Conservation (phyloP, 2,113 vertebrate species). For the Rhinolophus ferrumequinum region DNA sequence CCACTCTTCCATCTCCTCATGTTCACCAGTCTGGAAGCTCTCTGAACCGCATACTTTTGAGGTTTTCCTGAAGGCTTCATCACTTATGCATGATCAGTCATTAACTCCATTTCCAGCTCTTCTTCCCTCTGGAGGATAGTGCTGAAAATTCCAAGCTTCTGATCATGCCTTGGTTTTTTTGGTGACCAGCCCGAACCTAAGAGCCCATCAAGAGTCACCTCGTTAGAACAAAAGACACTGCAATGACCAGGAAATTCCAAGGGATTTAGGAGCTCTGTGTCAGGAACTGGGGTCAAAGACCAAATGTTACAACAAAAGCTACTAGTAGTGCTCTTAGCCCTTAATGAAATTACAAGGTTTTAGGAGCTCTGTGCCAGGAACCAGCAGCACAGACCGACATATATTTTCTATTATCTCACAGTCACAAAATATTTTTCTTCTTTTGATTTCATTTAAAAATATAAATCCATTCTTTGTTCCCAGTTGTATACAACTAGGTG, state of each 20-base stretch:
- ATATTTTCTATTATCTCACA: neutral
- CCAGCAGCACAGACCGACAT: neutral
- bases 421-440: neutral
- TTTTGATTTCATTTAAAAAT: constrained; percentile 1
- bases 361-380: neutral
- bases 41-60: neutral
- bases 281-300: neutral
- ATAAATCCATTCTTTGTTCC: neutral
- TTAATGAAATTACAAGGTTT: neutral
- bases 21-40: neutral
- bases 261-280: neutral
- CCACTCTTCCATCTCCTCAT: neutral
- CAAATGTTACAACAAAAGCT: neutral
- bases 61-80: neutral
- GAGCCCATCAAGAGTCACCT: neutral
- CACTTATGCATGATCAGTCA: neutral
- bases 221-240: neutral
- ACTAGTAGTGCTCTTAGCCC: neutral
- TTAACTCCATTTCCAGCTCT: neutral
- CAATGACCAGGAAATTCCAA: neutral
- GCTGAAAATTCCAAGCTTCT: neutral
- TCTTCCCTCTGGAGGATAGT: neutral
- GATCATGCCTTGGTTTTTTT: neutral
- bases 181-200: neutral
- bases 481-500: neutral